These are phyloP conservation scores for Limnephilus auricula DNA, from an alignment of 2,888 invertebrate genomes.

Conservation along the genomic window DNA sequence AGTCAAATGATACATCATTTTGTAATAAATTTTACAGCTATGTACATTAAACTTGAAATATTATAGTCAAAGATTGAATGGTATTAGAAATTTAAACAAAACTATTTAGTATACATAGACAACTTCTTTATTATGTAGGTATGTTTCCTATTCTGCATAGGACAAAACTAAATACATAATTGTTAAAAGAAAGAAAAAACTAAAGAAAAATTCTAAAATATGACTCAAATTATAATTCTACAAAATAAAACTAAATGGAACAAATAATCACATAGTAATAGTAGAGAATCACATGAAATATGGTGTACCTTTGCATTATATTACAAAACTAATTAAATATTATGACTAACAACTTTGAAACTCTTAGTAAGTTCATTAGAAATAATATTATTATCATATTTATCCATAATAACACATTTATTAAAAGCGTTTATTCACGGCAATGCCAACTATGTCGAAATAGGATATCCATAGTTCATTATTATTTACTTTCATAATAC, in stretches of 20 bases:
- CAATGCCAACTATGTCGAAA: background rate
- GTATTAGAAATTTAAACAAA: background rate
- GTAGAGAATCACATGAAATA: slow-evolving; percentile 40
- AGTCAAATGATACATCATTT: background rate
- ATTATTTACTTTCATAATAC: background rate
- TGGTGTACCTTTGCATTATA: slow-evolving; percentile 16
- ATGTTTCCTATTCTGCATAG: background rate
- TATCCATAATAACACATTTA: slow-evolving; percentile 2
- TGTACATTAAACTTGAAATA: background rate
- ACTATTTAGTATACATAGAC: background rate
- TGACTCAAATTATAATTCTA: slow-evolving; percentile 51
- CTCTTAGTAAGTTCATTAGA: background rate
- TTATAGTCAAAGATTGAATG: background rate
- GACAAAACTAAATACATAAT: background rate
- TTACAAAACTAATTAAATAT: background rate
- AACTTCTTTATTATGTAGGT: background rate
- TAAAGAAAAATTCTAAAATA: slow-evolving; percentile 46
- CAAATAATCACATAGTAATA: slow-evolving; percentile 52
- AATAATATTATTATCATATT: background rate
- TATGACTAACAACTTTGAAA: background rate
- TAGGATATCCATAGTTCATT: background rate
- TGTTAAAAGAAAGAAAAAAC: background rate
- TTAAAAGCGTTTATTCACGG: background rate
- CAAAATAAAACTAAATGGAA: slow-evolving; percentile 48
- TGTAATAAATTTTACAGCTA: background rate